These are phyloP conservation scores for Baryphthengus martii DNA, from an alignment of 2,113 vertebrate genomes.

Conservation along the genomic window DNA sequence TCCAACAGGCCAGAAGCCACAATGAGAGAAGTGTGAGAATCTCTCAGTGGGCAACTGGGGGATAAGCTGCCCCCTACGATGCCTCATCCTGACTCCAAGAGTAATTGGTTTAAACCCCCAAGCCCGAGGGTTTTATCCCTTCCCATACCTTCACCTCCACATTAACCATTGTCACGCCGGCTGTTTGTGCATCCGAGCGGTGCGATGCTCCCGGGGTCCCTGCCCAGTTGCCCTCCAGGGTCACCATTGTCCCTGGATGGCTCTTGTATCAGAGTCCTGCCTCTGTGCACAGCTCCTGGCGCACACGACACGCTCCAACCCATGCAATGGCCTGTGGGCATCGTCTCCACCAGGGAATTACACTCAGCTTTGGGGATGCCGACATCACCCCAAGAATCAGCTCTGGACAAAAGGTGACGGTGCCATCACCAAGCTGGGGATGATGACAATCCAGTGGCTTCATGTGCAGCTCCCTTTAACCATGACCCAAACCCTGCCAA, in stretches of 20 bases:
- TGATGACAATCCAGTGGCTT: rapidly evolving
- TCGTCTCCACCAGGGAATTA: rapidly evolving
- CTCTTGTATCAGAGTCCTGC: background rate
- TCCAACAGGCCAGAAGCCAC: background rate
- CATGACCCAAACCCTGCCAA: rapidly evolving
- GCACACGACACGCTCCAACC: rapidly evolving
- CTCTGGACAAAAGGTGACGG: background rate
- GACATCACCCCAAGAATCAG: rapidly evolving
- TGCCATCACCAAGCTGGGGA: background rate
- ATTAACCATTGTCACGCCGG: background rate
- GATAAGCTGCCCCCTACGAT: background rate
- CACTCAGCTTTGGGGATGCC: rapidly evolving
- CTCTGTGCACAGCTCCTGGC: rapidly evolving
- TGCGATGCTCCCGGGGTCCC: rapidly evolving
- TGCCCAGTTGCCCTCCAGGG: background rate
- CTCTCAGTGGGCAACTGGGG: background rate
- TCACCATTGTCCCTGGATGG: rapidly evolving
- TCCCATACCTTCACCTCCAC: background rate
- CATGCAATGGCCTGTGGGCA: rapidly evolving
- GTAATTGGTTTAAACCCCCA: background rate
- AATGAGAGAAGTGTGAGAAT: background rate
- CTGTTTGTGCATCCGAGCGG: rapidly evolving
- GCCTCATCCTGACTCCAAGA: background rate
- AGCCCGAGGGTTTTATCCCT: background rate
- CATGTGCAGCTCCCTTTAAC: rapidly evolving